Percentiles rank a stretch among this genome's conserved stretches.
Evolutionary conservation across 2,113 vertebrate genomes (phyloP).

Genomic region (Felis catus): F.catus_Fca126_mat1.0 CM031419.1:2830001-2830500

Average conservation of each 20-base stretch:
- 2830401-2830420: neutral
- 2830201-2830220: neutral
- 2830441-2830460: neutral
- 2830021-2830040: neutral
- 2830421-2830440: rapidly evolving
- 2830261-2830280: too few relatives aligned
- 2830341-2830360: neutral
- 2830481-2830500: rapidly evolving
- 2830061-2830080: neutral
- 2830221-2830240: neutral
- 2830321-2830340: neutral
- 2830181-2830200: neutral
- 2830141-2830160: rapidly evolving
- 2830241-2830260: neutral
- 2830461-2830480: rapidly evolving
- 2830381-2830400: neutral
- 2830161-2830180: neutral
- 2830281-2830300: neutral
- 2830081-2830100: neutral
- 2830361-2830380: neutral
- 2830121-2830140: neutral
- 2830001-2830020: neutral
- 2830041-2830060: neutral
- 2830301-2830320: neutral
- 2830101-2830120: too few relatives aligned